Conservation (phyloP, 2,113 vertebrate genomes). For the Chamaea fasciata region DNA sequence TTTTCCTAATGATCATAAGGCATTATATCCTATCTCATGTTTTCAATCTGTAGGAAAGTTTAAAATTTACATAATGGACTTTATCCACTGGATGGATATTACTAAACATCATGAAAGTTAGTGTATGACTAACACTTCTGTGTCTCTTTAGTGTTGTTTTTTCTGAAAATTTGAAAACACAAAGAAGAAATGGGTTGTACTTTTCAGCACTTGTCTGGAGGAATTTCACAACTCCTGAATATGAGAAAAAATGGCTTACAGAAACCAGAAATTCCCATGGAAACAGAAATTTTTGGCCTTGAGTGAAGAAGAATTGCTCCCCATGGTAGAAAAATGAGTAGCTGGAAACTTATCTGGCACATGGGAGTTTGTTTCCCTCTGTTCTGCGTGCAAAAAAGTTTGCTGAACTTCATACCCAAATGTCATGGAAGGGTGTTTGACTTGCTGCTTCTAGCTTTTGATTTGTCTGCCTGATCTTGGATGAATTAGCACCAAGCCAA, state of each 20-base stretch:
- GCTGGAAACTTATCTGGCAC: background rate
- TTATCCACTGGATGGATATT: background rate
- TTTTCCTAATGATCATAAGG: background rate
- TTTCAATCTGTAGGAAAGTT: background rate
- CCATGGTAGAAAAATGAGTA: background rate
- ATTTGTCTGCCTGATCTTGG: background rate
- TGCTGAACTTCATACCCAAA: background rate
- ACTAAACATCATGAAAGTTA: background rate
- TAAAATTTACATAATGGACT: background rate
- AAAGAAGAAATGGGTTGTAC: background rate
- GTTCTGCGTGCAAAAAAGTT: background rate
- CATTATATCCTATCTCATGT: background rate
- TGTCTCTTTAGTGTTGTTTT: background rate
- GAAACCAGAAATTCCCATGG: background rate
- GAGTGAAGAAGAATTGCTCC: background rate
- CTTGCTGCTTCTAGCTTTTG: background rate
- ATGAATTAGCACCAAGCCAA: background rate
- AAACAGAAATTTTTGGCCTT: background rate
- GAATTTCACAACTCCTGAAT: background rate
- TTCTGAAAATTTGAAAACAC: background rate
- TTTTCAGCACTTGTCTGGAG: background rate
- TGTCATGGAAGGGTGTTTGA: background rate
- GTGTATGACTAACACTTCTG: background rate
- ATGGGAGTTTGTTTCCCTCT: background rate
- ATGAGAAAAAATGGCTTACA: background rate